Evolutionary conservation across 30 jellyfish, hydroid and myxozoan genomes (phyloP).

Genomic region (Pelagia noctiluca): DNA sequence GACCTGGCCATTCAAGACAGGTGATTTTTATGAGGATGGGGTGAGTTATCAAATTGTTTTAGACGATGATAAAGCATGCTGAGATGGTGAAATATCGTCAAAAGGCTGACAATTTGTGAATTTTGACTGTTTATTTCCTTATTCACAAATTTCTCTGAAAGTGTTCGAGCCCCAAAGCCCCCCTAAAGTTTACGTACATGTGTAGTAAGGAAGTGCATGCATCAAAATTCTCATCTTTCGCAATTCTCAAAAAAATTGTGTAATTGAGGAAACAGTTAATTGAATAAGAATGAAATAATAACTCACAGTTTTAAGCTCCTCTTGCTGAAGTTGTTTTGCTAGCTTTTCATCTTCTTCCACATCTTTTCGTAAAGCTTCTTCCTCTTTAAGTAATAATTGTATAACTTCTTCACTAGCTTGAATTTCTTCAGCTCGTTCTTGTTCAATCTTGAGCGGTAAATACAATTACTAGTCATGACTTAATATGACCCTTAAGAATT

Average conservation of each 20-base stretch:
- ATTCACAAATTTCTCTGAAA: too few relatives aligned
- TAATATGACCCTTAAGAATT: background rate
- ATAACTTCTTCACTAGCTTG: slow-evolving; percentile 70
- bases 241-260: too few relatives aligned
- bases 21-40: too few relatives aligned
- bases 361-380: slow-evolving; percentile 43
- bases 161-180: background rate
- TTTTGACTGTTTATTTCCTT: too few relatives aligned
- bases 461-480: background rate
- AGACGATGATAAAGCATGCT: too few relatives aligned
- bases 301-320: slow-evolving; percentile 67
- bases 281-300: background rate
- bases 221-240: too few relatives aligned
- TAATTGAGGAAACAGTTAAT: background rate
- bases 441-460: slow-evolving; percentile 19
- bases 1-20: too few relatives aligned
- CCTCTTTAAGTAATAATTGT: slow-evolving; percentile 48
- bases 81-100: too few relatives aligned
- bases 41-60: too few relatives aligned
- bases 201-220: background rate
- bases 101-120: too few relatives aligned
- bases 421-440: slow-evolving; percentile 40
- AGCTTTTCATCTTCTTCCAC: slow-evolving; percentile 52
- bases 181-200: background rate
- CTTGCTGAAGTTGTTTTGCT: slow-evolving; percentile 67